A percentile compares a stretch with the other conserved stretches of the same genome.
Evolutionary conservation across 1,140 invertebrate genomes (phyloP).

Genomic region (Brachionus plicatilis): DNA sequence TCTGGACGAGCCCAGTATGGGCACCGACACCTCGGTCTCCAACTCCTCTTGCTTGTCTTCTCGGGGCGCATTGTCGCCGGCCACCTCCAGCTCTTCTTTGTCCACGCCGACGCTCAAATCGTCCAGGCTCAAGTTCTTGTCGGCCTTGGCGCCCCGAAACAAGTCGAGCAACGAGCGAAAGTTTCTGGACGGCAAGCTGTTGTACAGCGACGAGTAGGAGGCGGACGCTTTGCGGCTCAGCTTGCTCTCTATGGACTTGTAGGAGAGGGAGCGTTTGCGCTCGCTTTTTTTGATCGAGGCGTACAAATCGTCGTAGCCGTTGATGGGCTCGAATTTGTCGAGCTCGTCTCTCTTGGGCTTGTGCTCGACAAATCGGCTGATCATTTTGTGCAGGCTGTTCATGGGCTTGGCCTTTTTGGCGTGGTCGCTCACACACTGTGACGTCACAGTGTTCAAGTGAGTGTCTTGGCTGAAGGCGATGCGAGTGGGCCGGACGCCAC

Average conservation of each 20-base stretch:
- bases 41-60: background rate
- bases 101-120: background rate
- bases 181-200: conserved; percentile 8
- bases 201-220: background rate
- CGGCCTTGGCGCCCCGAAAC: background rate
- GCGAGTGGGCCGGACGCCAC: background rate
- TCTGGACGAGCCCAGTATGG: background rate
- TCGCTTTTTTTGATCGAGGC: background rate
- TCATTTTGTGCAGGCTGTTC: background rate
- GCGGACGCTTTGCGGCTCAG: background rate
- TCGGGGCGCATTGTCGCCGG: background rate
- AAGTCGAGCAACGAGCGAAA: background rate
- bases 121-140: background rate
- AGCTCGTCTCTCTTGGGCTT: background rate
- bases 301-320: conserved; percentile 3
- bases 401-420: background rate
- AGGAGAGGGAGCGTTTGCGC: background rate
- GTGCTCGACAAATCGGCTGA: background rate
- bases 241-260: background rate
- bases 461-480: background rate
- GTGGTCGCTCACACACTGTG: background rate
- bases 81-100: background rate
- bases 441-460: background rate
- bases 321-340: background rate
- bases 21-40: background rate